Evolutionary conservation across 2,797 vertebrate species (phyloP), one percentile per base, ranked within the genome.

Genomic region (Crenichthys baileyi): DNA sequence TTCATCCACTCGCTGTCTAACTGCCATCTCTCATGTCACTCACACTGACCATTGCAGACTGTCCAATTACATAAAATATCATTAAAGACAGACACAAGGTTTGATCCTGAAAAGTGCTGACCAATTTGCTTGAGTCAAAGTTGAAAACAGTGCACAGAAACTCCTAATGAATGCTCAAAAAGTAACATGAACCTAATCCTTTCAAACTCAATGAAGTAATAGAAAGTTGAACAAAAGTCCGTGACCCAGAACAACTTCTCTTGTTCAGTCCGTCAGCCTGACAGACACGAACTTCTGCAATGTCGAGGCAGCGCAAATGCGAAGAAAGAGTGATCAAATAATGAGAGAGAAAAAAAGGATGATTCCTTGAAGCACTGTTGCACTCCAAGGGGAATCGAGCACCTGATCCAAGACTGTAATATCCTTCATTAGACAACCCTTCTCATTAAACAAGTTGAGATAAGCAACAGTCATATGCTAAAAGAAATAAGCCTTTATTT

Each of bases 401-500:
- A 75, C 41, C 71, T 67, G 2, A 87, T 82, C 77, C 76, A 79
- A 85, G 74, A 84, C 79, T 81, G 74, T 67, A 70, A 84, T 67
- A 87, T 86, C 80, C 86, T 91, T 93, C 90, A 91, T 92, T 93
- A 92, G 85, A 85, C 84, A 74, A 75, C 79, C 88, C 76, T 73
- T 76, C 87, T 87, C 92, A 91, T 95, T 94, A 92, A 84, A 80
- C 73, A 50, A 85, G 84, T 73, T 72, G 60, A 73, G 75, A 79
- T 73, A 80, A 78, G 77, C 83, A 81, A 85, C 61, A 70, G 80
- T 81, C 79, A 83, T 81, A 78, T 22, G 46, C 77, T 70, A 50
- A 76, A 70, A 83, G 80, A 80, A 87, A 80, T 85, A 89, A 88
- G 86, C 88, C 86, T 92, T 91, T 92, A 89, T 92, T 92, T 91